Conservation (phyloP, 2,888 invertebrate species). For the Drosophila fungiperda region DNA sequence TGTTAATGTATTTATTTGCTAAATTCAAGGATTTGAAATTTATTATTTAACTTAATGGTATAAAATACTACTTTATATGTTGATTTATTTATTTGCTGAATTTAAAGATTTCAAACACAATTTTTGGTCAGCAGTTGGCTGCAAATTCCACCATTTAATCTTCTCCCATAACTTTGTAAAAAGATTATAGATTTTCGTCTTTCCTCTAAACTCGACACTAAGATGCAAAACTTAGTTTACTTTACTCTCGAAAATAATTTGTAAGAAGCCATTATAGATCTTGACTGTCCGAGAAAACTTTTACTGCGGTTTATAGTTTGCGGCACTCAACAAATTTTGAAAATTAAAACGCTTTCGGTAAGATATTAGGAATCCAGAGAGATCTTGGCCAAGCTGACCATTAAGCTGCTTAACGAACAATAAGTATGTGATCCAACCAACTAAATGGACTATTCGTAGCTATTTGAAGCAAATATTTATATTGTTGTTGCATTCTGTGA, state of each 20-base stretch:
- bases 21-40: too few species aligned
- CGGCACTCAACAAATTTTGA: not conserved
- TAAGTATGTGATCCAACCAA: constrained; percentile 6
- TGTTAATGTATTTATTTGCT: not conserved
- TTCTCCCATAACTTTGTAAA: not conserved
- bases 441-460: not conserved
- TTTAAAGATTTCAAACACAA: not conserved
- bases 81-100: not conserved
- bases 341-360: not conserved
- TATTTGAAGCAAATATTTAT: not conserved
- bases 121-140: not conserved
- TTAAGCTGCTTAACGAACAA: constrained; percentile 22
- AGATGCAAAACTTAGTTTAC: not conserved
- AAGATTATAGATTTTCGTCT: not conserved
- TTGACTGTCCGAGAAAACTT: not conserved
- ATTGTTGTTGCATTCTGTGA: constrained; percentile 8
- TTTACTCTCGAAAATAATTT: not conserved
- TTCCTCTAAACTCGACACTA: not conserved
- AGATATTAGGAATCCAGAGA: not conserved
- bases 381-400: not conserved
- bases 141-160: not conserved
- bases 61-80: not conserved
- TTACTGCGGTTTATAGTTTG: not conserved
- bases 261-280: not conserved
- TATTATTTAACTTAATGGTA: not conserved